Base-by-base conservation (phyloP, 2,113 vertebrate genomes). In the Chelonoidis abingdonii region DNA sequence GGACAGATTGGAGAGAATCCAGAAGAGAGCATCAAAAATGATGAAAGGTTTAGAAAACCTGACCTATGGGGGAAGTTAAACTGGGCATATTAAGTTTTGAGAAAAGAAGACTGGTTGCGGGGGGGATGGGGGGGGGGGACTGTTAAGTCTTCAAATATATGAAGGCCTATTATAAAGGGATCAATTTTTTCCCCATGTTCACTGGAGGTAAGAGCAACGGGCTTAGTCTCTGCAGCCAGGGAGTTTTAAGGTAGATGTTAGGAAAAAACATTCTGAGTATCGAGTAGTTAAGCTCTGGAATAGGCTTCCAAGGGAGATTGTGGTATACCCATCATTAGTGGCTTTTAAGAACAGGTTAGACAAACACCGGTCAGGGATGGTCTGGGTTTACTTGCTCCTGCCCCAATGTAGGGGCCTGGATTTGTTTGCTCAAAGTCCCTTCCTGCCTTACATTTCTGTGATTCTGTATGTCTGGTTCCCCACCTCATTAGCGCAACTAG, bases 401-500 rank as follows among this genome's bases (percentile, higher is more conserved):
- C n/a, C 19, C 22, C 17, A 72, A 38, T 8, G 19, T 19, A n/a
- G 9, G n/a, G n/a, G 65, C n/a, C 31, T 38, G 65, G 19, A 22
- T 72, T 72, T 72, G 19, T 38, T 72, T 22, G 38, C 35, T 19
- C 31, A 72, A 72, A n/a, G 35, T n/a, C 35, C 8, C n/a, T 72
- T 38, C 19, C 17, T 19, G 19, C 9, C n/a, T 5, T 38, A 10
- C n/a, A 72, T 22, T 72, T 72, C 19, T 69, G 38, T 21, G 65
- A 38, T 69, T 19, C 19, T 6, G 35, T 16, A 41, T 14, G 65
- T 54, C 4, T 35, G 17, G 4, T 78, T 80, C 83, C 84, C 78
- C 76, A 35, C 5, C n/a, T 53, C 25, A 0, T 24, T 31, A 53
- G 13, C 31, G 2, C 2, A 11, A 31, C 0, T n/a, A 65, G 81